Evolutionary conservation across 1,140 invertebrate species (phyloP).

Genomic region (Anastatus disparis): DNA sequence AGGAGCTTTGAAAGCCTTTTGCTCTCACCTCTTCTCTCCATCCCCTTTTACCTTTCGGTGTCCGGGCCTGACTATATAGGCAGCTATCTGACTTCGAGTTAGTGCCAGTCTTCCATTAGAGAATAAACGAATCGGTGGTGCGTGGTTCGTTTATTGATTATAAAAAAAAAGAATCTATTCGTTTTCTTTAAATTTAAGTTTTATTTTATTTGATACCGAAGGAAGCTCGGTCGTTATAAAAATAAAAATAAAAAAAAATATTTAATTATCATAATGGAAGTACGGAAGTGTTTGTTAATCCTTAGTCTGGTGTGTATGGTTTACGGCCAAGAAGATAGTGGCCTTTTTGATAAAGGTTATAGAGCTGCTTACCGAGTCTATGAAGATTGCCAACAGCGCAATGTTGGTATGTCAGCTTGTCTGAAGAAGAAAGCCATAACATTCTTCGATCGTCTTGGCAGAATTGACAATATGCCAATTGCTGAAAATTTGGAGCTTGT

Average conservation of each 20-base stretch:
- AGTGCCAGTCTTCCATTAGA: constrained; percentile 60
- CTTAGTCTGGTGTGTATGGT: constrained; percentile 41
- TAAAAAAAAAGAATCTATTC: too few species aligned
- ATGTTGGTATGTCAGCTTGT: constrained; percentile 73
- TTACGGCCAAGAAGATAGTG: constrained; percentile 44
- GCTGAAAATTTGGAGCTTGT: constrained; percentile 74
- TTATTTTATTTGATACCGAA: too few species aligned
- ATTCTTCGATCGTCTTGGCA: constrained; percentile 77
- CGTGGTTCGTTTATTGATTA: constrained; percentile 43
- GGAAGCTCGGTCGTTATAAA: too few species aligned
- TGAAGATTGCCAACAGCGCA: constrained; percentile 62
- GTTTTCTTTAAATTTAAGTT: too few species aligned
- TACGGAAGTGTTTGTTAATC: constrained; percentile 53
- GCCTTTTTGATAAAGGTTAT: constrained; percentile 60
- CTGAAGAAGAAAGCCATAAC: constrained; percentile 83
- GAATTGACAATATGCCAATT: constrained; percentile 75
- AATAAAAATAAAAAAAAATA: too few species aligned
- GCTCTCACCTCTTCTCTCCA: neutral
- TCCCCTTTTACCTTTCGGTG: constrained; percentile 13
- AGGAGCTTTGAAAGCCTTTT: too few species aligned
- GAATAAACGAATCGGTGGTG: constrained; percentile 56
- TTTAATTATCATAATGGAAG: constrained; percentile 44
- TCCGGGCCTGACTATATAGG: constrained; percentile 59
- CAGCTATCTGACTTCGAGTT: constrained; percentile 49
- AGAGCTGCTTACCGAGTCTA: constrained; percentile 59